phyloP scores from a whole-genome alignment of 2,888 invertebrate species.

The Thereva nobilitata region DNA sequence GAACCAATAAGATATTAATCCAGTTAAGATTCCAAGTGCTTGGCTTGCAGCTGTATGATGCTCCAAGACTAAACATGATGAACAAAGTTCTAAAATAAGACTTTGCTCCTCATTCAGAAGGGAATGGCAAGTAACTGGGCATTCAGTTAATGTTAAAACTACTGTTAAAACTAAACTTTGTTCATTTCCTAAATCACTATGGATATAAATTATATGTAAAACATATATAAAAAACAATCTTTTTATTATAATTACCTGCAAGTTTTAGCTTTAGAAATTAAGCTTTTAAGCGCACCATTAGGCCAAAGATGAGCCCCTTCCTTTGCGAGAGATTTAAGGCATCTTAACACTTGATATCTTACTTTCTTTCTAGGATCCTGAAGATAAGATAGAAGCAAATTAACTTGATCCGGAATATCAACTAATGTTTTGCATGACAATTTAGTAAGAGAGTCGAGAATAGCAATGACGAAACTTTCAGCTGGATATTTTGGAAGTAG shows the following conservation, averaged over 20 bases:
- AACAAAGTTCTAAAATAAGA: slow-evolving; percentile 52
- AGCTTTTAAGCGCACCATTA: slow-evolving; percentile 59
- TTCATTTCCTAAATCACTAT: slow-evolving; percentile 50
- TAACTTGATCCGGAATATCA: slow-evolving; percentile 86
- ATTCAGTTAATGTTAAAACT: slow-evolving; percentile 54
- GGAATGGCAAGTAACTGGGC: slow-evolving; percentile 55
- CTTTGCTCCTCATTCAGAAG: slow-evolving; percentile 53
- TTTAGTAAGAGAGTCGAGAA: slow-evolving; percentile 83
- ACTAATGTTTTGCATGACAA: slow-evolving; percentile 86
- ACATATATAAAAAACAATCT: background rate
- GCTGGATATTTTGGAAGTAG: slow-evolving; percentile 78
- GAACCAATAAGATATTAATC: slow-evolving; percentile 47
- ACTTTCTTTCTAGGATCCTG: slow-evolving; percentile 73
- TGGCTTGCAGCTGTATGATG: slow-evolving; percentile 55
- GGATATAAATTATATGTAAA: background rate
- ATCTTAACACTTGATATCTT: slow-evolving; percentile 68
- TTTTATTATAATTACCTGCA: slow-evolving; percentile 44
- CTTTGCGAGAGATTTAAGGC: slow-evolving; percentile 70
- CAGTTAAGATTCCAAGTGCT: slow-evolving; percentile 55
- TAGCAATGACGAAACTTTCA: slow-evolving; percentile 78
- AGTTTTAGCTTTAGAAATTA: slow-evolving; percentile 52
- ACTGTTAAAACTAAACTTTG: slow-evolving; percentile 55
- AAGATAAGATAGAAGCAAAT: slow-evolving; percentile 69
- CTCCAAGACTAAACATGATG: slow-evolving; percentile 53
- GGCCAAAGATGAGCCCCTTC: slow-evolving; percentile 82